Evolutionary conservation across 2,797 vertebrate genomes (phyloP), one percentile per base, ranked within the genome.

Genomic region (Mycteria americana): DNA sequence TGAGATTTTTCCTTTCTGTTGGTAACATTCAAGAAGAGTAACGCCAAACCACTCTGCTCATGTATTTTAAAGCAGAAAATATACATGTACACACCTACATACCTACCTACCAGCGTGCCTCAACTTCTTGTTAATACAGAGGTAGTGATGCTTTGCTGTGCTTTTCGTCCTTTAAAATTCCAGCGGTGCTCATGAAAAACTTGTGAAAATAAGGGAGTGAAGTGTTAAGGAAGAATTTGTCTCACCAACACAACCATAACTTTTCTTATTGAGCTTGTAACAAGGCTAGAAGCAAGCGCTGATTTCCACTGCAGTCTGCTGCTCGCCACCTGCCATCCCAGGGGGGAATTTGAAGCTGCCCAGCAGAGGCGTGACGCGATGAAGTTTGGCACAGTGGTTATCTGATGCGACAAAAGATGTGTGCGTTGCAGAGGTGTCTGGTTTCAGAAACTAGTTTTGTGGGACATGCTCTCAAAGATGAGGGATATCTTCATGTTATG

Each of bases 281-380:
- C 0, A 0, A 37, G 31, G 10, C 50, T 45, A 27, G 75, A 83
- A 67, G 16, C n/a, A 53, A 85, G 39, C 1, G 1, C 12, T 54
- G 65, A 16, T 8, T 53, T 43, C 35, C 46, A 14, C 33, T 14
- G 33, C 30, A 13, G 67, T 18, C 46, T 64, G 54, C 41, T 59
- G 65, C 46, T 81, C 6, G 1, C 46, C 31, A 33, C 43, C 57
- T 83, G 72, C 75, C 12, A 5, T 59, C 27, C 43, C 14, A 8
- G 27, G 21, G 18, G 17, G 5, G 16, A 28, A 28, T 50, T 10
- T 30, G 45, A 76, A 65, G 76, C 45, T 85, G 59, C 17, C 14
- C 8, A 0, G n/a, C 1, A 1, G 51, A 39, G 59, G 37, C 3
- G 4, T 21, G 37, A 92, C 54, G 28, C 1, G 2, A 27, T 27